A percentile compares a stretch with the other conserved stretches of the same genome.
Conservation (phyloP, 2,888 invertebrate genomes). For the Perithous albicinctus region DNA sequence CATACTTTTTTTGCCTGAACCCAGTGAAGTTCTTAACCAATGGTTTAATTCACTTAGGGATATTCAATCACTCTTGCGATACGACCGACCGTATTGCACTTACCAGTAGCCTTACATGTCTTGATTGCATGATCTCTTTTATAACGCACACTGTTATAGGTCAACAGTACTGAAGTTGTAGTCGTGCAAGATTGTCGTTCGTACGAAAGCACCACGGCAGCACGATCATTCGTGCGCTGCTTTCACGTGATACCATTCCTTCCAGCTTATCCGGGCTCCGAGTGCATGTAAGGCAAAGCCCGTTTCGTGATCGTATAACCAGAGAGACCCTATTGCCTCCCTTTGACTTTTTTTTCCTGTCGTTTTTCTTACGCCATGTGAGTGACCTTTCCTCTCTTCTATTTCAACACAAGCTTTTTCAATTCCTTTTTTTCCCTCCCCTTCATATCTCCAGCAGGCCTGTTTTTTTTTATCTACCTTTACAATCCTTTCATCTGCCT, state of each 20-base stretch:
- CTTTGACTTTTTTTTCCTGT: conserved; percentile 11
- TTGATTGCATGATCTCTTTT: conserved; percentile 4
- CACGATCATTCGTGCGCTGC: conserved; percentile 31
- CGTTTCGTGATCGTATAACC: conserved; percentile 47
- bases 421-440: conserved; percentile 4
- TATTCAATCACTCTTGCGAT: background rate
- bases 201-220: conserved; percentile 30
- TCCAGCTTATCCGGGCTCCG: background rate
- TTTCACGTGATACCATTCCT: conserved; percentile 32
- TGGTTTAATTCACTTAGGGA: background rate
- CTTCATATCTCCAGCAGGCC: background rate
- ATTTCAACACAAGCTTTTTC: conserved; percentile 10
- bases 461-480: conserved; percentile 23
- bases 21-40: too few relatives aligned
- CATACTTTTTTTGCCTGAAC: too few relatives aligned
- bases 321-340: conserved; percentile 18
- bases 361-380: background rate
- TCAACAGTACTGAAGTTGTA: background rate
- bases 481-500: conserved; percentile 46
- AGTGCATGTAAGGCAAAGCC: conserved; percentile 17
- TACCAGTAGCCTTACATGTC: background rate
- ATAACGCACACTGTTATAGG: background rate
- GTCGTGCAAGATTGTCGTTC: conserved; percentile 23
- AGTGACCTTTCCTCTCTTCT: conserved; percentile 21
- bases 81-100: background rate